Base-by-base conservation (phyloP, 1,140 invertebrate genomes). In the Zaprionus ornatus region DNA sequence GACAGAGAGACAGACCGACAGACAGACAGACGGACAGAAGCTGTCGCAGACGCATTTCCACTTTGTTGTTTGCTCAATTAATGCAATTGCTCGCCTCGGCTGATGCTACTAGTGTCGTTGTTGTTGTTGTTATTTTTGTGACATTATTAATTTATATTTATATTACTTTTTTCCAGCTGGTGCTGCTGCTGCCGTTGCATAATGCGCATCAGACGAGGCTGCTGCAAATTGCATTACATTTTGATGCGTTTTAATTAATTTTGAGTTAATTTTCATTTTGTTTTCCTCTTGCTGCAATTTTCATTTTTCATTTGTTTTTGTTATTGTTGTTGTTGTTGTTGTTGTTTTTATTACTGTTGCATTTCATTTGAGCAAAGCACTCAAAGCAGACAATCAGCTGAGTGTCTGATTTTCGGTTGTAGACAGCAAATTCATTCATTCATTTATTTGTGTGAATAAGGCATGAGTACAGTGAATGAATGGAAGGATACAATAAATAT, bases 121-220 rank as follows among this genome's bases (percentile, higher is more conserved):
- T 52, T 61, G 37, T 67, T 79, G 64, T 68, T 79, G 50, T 79
- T 76, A 69, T 80, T 79, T 82, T 85, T 87, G 73, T 90, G 78
- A 81, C 85, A 88, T 88, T 88, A 88, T 88, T 88, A 90, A 88
- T 88, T 88, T 88, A 88, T 88, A 88, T 88, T 88, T 88, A 73
- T 88, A 90, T 90, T 80, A 90, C 77, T 88, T 81, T 88, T 87
- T 82, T 65, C 82, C 32, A 56, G 37, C 62, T 40, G 72, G 65
- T 77, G 79, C 68, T 72, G 79, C 72, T 69, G 82, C 45, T 65
- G 40, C 56, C 61, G 61, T 72, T 71, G 70, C 77, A 77, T 79
- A 79, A 79, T 79, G 74, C 48, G 64, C 74, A 59, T 71, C 69
- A 64, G 61, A 45, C 62, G 37, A 42, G 25, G 63, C 77, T 61